These are phyloP conservation scores for Mylabris phalerata DNA, from an alignment of 1,140 invertebrate species.

Conservation along the genomic window DNA sequence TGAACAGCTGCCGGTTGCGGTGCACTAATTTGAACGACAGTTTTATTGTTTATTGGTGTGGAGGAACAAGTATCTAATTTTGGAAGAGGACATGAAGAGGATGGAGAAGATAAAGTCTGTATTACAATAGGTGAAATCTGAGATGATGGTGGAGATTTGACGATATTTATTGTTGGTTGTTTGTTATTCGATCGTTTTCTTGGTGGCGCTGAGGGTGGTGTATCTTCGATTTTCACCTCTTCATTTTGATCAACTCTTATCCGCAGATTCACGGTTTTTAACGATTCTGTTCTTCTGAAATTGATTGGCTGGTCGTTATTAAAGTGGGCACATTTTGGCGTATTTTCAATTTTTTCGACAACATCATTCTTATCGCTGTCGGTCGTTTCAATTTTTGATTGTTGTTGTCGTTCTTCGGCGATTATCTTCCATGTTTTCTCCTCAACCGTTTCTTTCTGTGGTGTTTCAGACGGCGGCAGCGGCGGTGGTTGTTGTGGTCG, in stretches of 20 bases:
- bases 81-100: too few relatives aligned
- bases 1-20: constrained; percentile 43
- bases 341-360: background rate
- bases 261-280: background rate
- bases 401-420: too few relatives aligned
- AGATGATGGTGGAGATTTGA: background rate
- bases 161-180: constrained; percentile 21
- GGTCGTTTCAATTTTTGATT: background rate
- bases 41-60: constrained; percentile 24
- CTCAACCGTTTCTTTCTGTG: constrained; percentile 1
- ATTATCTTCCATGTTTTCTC: too few relatives aligned
- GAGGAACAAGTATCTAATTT: background rate
- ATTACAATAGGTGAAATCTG: too few relatives aligned
- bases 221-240: background rate
- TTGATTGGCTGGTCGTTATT: background rate
- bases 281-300: background rate
- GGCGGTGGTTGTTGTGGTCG: constrained; percentile 43
- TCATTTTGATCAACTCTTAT: background rate
- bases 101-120: too few relatives aligned
- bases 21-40: constrained; percentile 38
- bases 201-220: constrained; percentile 33
- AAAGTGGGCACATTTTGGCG: background rate
- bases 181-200: constrained; percentile 37
- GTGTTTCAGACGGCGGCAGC: constrained; percentile 9
- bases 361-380: background rate